phyloP scores from a whole-genome alignment of 2,888 invertebrate species.

The Idaea aversata region DNA sequence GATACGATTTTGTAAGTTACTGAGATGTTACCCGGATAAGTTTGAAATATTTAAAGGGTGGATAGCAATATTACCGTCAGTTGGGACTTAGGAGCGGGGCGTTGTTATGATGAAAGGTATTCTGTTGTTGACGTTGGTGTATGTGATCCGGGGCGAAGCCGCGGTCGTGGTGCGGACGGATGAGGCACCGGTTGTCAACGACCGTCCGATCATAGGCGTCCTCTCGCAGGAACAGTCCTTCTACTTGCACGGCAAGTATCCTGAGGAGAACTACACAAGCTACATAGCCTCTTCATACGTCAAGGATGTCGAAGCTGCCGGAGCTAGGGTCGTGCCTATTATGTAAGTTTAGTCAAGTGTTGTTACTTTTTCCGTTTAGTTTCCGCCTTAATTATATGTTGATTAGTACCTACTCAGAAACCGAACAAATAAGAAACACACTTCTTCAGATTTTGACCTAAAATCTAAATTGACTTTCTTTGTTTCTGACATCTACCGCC shows the following conservation, averaged over 20 bases:
- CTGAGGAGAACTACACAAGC: slow-evolving; percentile 80
- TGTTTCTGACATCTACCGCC: too few relatives aligned
- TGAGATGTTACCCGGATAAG: slow-evolving; percentile 21
- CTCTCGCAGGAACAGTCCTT: slow-evolving; percentile 84
- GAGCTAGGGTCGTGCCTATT: slow-evolving; percentile 92
- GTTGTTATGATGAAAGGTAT: slow-evolving; percentile 48
- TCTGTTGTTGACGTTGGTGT: slow-evolving; percentile 48
- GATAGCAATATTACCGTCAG: slow-evolving; percentile 37
- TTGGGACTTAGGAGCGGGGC: slow-evolving; percentile 33
- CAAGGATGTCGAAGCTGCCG: slow-evolving; percentile 91
- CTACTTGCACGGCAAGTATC: slow-evolving; percentile 73
- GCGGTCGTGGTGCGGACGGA: slow-evolving; percentile 41
- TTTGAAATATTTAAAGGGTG: slow-evolving; percentile 48
- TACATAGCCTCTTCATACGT: slow-evolving; percentile 94
- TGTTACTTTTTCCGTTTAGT: slow-evolving; percentile 3
- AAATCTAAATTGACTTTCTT: too few relatives aligned
- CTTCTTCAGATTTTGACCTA: too few relatives aligned
- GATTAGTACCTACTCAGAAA: too few relatives aligned
- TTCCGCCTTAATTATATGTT: not conserved
- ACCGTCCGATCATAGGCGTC: slow-evolving; percentile 85
- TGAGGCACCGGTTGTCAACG: slow-evolving; percentile 45
- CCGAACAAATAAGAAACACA: too few relatives aligned
- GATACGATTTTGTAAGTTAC: not conserved
- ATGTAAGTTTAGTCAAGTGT: slow-evolving; percentile 76
- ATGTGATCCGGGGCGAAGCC: slow-evolving; percentile 53